Evolutionary conservation across 2,888 invertebrate species (phyloP).

Genomic region (Pomacea canaliculata): DNA sequence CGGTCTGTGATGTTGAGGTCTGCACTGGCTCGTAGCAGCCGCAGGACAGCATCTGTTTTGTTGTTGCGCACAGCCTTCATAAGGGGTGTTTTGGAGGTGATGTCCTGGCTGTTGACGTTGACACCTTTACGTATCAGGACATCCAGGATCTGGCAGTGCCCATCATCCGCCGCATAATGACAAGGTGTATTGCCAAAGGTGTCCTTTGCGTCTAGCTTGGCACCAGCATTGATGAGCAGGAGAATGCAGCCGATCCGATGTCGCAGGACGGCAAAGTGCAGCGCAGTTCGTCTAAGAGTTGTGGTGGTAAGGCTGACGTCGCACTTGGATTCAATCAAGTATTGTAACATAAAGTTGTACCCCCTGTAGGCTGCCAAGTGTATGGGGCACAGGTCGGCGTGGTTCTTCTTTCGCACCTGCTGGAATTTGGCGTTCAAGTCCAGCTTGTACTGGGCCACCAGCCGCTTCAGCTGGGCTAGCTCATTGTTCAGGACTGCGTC

Average conservation of each 20-base stretch:
- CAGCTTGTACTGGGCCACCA: constrained; percentile 67
- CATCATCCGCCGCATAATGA: constrained; percentile 69
- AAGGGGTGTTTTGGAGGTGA: constrained; percentile 68
- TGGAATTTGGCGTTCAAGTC: constrained; percentile 67
- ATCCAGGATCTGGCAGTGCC: constrained; percentile 66
- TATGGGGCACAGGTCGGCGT: constrained; percentile 67
- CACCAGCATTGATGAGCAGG: constrained; percentile 65
- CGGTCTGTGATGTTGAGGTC: constrained; percentile 67
- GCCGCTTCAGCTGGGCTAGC: constrained; percentile 61
- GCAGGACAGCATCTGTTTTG: constrained; percentile 66
- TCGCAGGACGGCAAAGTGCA: constrained; percentile 69
- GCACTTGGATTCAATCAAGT: constrained; percentile 65
- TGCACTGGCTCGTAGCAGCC: constrained; percentile 61
- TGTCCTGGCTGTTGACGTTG: constrained; percentile 67
- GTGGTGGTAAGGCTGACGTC: constrained; percentile 68
- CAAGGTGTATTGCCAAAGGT: constrained; percentile 69
- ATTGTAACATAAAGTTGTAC: constrained; percentile 67
- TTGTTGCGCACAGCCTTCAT: constrained; percentile 70
- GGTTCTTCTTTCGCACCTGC: constrained; percentile 62
- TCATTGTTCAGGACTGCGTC: constrained; percentile 70
- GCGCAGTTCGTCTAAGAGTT: constrained; percentile 65
- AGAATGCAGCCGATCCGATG: constrained; percentile 69
- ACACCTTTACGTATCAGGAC: constrained; percentile 65
- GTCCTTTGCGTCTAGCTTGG: constrained; percentile 67
- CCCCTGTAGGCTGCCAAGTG: constrained; percentile 68